Percentiles rank a stretch among this genome's conserved stretches.
These are phyloP conservation scores for Megaceryle maxima DNA, from an alignment of 2,113 vertebrate species.

Conservation along the genomic window DNA sequence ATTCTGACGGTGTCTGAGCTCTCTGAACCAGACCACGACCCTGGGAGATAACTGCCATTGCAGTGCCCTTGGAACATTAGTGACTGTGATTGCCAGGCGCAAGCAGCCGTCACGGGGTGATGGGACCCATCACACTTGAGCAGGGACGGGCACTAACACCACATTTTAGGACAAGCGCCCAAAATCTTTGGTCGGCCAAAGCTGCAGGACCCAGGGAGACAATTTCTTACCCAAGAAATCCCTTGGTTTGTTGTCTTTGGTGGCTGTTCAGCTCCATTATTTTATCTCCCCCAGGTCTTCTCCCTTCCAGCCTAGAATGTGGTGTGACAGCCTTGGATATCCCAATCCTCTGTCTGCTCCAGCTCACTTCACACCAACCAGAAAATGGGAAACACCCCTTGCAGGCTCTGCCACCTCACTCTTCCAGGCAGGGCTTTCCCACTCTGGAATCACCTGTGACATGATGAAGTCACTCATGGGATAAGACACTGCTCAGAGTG, in stretches of 20 bases:
- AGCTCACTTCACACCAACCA: accelerated
- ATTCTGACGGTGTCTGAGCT: not conserved
- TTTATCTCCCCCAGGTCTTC: not conserved
- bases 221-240: not conserved
- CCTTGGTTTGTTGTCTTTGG: not conserved
- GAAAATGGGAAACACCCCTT: not conserved
- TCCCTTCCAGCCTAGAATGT: not conserved
- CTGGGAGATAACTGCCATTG: not conserved
- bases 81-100: not conserved
- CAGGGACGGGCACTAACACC: accelerated
- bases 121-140: accelerated
- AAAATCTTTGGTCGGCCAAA: not conserved
- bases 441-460: not conserved
- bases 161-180: not conserved
- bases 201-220: not conserved
- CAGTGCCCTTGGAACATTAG: not conserved
- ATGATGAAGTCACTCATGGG: accelerated
- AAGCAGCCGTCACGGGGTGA: accelerated
- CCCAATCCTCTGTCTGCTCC: not conserved
- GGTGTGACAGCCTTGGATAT: not conserved
- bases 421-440: not conserved
- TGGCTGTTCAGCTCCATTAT: not conserved
- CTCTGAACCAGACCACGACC: not conserved
- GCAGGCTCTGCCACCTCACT: not conserved
- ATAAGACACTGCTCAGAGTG: not conserved